Evolutionary conservation across 2,797 vertebrate genomes (phyloP).

Genomic region (Calcarius lapponicus): DNA sequence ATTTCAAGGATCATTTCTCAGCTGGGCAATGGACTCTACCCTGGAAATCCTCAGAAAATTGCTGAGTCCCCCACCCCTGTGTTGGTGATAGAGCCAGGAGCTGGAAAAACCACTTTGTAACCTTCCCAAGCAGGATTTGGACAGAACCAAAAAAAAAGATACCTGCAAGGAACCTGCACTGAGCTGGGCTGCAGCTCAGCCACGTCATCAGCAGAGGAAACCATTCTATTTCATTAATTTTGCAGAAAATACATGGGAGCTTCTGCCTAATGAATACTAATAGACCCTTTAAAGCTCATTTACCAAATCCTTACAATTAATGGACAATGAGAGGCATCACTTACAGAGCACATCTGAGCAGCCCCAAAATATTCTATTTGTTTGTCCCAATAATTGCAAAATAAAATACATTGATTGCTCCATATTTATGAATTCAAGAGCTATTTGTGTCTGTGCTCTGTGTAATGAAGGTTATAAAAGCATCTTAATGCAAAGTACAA

Average conservation of each 20-base stretch:
- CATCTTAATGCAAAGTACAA: constrained; percentile 1
- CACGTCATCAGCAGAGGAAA: neutral
- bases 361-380: constrained; percentile 49
- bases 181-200: neutral
- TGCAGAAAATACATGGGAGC: neutral
- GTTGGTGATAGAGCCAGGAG: neutral
- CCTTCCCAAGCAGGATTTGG: neutral
- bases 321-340: constrained; percentile 66
- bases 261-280: constrained; percentile 63
- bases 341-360: constrained; percentile 48
- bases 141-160: neutral
- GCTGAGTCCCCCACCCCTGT: neutral
- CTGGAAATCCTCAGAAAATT: neutral
- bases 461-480: constrained; percentile 32
- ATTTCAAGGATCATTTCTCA: neutral
- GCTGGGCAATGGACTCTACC: rapidly evolving
- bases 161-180: neutral
- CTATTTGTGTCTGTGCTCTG: constrained; percentile 5
- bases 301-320: constrained; percentile 60
- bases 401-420: constrained; percentile 58
- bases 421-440: constrained; percentile 58
- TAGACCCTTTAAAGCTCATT: constrained; percentile 66
- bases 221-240: constrained; percentile 6
- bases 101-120: neutral
- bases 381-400: constrained; percentile 61